Base-by-base conservation (phyloP, 2,113 vertebrate genomes). In the Lasiurus cinereus region DNA sequence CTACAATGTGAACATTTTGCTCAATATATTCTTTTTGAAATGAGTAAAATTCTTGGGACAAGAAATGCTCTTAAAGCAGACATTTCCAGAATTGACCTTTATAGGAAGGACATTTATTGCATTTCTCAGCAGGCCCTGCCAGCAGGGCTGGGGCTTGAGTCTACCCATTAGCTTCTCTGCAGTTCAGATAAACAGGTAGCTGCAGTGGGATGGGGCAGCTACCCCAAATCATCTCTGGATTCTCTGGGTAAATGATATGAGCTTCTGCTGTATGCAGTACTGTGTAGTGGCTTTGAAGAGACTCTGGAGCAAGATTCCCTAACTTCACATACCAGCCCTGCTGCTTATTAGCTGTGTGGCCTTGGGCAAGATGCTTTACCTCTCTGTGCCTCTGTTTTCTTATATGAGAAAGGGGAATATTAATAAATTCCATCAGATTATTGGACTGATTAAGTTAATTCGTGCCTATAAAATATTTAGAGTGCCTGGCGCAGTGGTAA, bases 341-440 rank as follows among this genome's bases (percentile, higher is more conserved):
- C 79, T 64, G 31, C 46, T 54, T 52, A 64, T 62, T 72, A 54
- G 39, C 52, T 88, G 21, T 67, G 67, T 82, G 85, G 62, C 72
- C 77, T 92, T 59, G 78, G 62, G 29, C 80, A 82, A 79, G 77
- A 24, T 29, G 14, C 24, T 64, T 19, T 29, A 39, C 52, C 76
- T 96, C 50, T 89, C 87, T 66, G 27, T 36, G 62, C 82, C 84
- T 59, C 50, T 88, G 15, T 77, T 78, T 93, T 78, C 73, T 94
- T 88, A 33, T 56, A 12, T 86, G 7, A 29, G 11, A 70, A 93
- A 91, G 36, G 21, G 50, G 50, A 91, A 62, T 66, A 48, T 67
- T 48, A 74, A 67, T 39, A 84, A 77, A 88, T 31, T 13, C 12
- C 19, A n/a, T 12, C 4, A 21, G 19, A 52, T 89, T 89, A 22